Base-by-base conservation (phyloP, 1,140 invertebrate species). In the Eriocheir sinensis region DNA sequence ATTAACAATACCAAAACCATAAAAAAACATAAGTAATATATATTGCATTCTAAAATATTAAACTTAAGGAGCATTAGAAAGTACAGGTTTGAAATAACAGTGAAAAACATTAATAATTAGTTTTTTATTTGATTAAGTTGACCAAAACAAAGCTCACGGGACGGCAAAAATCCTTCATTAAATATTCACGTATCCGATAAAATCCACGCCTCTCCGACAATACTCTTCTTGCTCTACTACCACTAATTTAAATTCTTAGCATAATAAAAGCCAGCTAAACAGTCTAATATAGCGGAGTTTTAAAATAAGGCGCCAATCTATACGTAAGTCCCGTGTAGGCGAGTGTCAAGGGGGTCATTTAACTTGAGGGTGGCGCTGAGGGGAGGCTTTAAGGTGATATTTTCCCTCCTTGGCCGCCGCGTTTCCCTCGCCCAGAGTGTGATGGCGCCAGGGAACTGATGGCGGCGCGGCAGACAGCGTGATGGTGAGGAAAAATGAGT, bases 111-210 rank as follows among this genome's bases (percentile, higher is more conserved):
- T 21, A 72, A 21, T n/a, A n/a, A n/a, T 27, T 72, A 72, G 60
- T 72, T 72, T 72, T 72, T 72, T 21, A 72, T 72, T 72, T 72
- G 60, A 72, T n/a, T n/a, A 72, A 89, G 38, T 15, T 3, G 0
- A 41, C 32, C 40, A 89, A 89, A 48, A 89, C 86, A 86, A 44
- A 88, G 85, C 38, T 41, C 12, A 88, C 41, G 6, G 38, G 21
- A n/a, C 85, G 38, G 40, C 44, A 89, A 44, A 44, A n/a, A 41
- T 41, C 15, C 1, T 1, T 2, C 12, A 72, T 72, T n/a, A 72
- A 72, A 27, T 72, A 72, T n/a, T 72, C 1, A 72, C 0, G 0
- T 21, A 72, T 21, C 60, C 60, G 60, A 12, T n/a, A n/a, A n/a
- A 27, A 17, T n/a, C 6, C 60, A 8, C 27, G 0, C 12, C 0